Conservation (phyloP, 30 jellyfish, hydroid and myxozoan genomes). For the Turritopsis dohrnii region DNA sequence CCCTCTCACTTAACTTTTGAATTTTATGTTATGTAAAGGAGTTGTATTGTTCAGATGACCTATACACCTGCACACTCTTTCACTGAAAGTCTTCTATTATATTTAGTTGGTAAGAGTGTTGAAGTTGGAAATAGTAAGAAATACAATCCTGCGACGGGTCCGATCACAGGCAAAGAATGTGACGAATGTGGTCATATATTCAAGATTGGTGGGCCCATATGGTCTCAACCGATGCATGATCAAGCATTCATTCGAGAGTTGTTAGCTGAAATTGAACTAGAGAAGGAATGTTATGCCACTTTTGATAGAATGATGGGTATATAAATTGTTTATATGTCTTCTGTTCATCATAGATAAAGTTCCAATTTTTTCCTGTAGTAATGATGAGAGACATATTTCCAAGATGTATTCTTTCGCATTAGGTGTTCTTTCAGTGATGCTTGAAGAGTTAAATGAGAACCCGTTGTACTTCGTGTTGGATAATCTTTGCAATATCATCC, state of each 20-base stretch:
- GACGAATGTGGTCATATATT: constrained; percentile 70
- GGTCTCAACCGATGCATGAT: constrained; percentile 85
- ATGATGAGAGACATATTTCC: not conserved
- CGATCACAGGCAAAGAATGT: constrained; percentile 63
- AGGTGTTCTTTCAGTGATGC: constrained; percentile 68
- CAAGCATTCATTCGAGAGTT: constrained; percentile 48
- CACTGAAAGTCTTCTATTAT: not conserved
- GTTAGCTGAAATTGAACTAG: constrained; percentile 33
- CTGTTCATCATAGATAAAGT: not conserved
- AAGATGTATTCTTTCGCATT: not conserved
- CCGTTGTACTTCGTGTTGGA: constrained; percentile 78
- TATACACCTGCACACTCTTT: not conserved
- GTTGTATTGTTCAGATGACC: not conserved
- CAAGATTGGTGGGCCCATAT: constrained; percentile 91
- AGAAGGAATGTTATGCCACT: constrained; percentile 48
- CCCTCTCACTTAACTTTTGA: no score
- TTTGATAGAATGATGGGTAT: constrained; percentile 73
- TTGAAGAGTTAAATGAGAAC: constrained; percentile 73
- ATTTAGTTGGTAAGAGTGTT: constrained; percentile 75
- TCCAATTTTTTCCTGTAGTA: not conserved
- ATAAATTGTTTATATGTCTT: not conserved
- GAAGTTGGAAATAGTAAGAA: constrained; percentile 82
- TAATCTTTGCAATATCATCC: constrained; percentile 66
- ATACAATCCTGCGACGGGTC: constrained; percentile 91
- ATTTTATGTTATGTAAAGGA: no score